phyloP scores from a whole-genome alignment of 2,113 vertebrate genomes.

The Pomatorhinus ruficollis region DNA sequence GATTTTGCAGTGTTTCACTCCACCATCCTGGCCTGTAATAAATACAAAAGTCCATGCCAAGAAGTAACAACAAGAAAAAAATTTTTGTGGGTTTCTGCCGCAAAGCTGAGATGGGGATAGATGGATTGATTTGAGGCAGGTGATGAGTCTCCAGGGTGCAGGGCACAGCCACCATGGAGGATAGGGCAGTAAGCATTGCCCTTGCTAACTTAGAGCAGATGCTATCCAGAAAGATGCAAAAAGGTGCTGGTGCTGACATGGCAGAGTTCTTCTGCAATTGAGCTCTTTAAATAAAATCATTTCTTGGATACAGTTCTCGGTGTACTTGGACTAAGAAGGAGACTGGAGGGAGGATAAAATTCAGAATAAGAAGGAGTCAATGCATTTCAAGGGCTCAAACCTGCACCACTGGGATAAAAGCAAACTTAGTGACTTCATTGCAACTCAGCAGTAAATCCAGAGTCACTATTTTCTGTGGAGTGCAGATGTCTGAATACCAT shows the following conservation, averaged over 20 bases:
- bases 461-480: slow-evolving; percentile 36
- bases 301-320: background rate
- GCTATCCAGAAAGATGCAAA: background rate
- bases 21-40: slow-evolving; percentile 31
- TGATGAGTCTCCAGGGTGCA: background rate
- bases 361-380: background rate
- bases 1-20: slow-evolving; percentile 24
- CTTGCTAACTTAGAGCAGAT: background rate
- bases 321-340: background rate
- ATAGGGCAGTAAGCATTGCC: background rate
- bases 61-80: slow-evolving; percentile 18
- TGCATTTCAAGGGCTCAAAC: slow-evolving; percentile 30
- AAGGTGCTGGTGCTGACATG: background rate
- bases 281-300: background rate
- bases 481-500: slow-evolving; percentile 53
- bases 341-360: background rate
- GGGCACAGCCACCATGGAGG: background rate
- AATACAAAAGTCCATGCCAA: background rate
- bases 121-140: background rate
- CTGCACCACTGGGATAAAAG: slow-evolving; percentile 34
- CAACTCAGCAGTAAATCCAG: slow-evolving; percentile 21
- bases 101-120: background rate
- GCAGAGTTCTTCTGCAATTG: background rate
- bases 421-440: slow-evolving; percentile 31
- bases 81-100: background rate